A percentile compares a stretch with the other conserved stretches of the same genome.
These are phyloP conservation scores for Charadrius vociferus DNA, from an alignment of 2,113 vertebrate genomes.

Conservation along the genomic window DNA sequence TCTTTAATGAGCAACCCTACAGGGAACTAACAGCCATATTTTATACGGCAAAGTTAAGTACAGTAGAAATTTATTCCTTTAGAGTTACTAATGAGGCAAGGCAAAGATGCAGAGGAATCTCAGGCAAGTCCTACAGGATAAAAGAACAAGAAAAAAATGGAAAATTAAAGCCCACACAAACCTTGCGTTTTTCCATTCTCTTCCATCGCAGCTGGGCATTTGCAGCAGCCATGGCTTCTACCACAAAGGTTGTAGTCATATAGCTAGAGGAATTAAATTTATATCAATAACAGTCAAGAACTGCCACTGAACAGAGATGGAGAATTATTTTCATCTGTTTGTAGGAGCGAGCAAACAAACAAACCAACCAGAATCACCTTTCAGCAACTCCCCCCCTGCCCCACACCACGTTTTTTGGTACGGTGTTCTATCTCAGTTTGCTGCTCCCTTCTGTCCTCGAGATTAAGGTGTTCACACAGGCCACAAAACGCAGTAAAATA, in stretches of 20 bases:
- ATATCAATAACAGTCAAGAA: not conserved
- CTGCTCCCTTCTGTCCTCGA: not conserved
- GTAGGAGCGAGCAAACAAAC: not conserved
- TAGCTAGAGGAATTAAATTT: conserved; percentile 77
- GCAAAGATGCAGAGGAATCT: not conserved
- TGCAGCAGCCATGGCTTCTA: conserved; percentile 97
- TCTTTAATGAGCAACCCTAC: conserved; percentile 49
- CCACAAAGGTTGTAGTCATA: conserved; percentile 96
- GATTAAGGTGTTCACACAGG: not conserved
- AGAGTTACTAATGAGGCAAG: conserved; percentile 7
- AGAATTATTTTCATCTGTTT: not conserved
- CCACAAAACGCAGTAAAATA: not conserved
- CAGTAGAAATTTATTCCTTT: conserved; percentile 36
- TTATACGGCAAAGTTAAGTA: conserved; percentile 40
- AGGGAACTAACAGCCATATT: conserved; percentile 5
- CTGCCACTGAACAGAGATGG: not conserved
- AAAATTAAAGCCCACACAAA: conserved; percentile 45
- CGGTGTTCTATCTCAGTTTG: not conserved
- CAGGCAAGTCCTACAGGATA: not conserved
- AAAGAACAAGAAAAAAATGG: not conserved
- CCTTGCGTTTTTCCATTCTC: conserved; percentile 90
- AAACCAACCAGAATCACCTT: not conserved
- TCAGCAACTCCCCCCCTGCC: not conserved
- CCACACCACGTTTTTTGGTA: not conserved
- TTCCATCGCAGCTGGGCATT: conserved; percentile 96